A percentile compares a stretch with the other conserved stretches of the same genome.
phyloP scores from a whole-genome alignment of 30 jellyfish, hydroid and myxozoan species.

The Hydra vulgaris region DNA sequence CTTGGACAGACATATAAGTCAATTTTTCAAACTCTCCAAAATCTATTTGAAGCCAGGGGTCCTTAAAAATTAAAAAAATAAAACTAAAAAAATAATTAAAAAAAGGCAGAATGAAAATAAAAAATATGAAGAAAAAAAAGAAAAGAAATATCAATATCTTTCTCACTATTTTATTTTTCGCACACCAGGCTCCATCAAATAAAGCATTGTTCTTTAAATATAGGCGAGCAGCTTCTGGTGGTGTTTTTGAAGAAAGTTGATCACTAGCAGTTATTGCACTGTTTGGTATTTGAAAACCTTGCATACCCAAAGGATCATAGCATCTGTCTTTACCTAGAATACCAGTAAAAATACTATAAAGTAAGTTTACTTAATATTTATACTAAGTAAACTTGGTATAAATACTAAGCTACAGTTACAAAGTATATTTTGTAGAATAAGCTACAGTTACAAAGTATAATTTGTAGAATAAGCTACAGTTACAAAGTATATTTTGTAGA shows the following conservation, averaged over 20 bases:
- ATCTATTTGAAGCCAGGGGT: conserved; percentile 74
- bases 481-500: too few species aligned
- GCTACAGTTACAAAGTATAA: too few species aligned
- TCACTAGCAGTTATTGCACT: conserved; percentile 52
- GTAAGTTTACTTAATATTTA: too few species aligned
- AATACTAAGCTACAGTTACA: too few species aligned
- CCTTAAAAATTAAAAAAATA: conserved; percentile 19
- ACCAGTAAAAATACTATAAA: too few species aligned
- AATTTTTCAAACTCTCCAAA: conserved; percentile 54
- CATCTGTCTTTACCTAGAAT: conserved; percentile 81
- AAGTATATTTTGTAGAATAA: too few species aligned
- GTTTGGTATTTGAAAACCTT: conserved; percentile 35
- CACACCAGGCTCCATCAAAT: conserved; percentile 92
- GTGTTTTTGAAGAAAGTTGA: conserved; percentile 46
- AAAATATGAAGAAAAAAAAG: background rate
- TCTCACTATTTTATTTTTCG: background rate
- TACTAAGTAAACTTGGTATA: too few species aligned
- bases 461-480: too few species aligned
- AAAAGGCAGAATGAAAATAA: background rate
- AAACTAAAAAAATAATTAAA: too few species aligned
- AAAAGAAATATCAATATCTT: too few species aligned
- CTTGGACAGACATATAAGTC: conserved; percentile 54
- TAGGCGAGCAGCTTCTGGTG: conserved; percentile 67
- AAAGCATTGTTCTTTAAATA: conserved; percentile 36
- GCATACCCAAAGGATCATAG: conserved; percentile 83